Evolutionary conservation across 2,113 vertebrate genomes (phyloP).

Genomic region (Leptobrachium leishanense): DNA sequence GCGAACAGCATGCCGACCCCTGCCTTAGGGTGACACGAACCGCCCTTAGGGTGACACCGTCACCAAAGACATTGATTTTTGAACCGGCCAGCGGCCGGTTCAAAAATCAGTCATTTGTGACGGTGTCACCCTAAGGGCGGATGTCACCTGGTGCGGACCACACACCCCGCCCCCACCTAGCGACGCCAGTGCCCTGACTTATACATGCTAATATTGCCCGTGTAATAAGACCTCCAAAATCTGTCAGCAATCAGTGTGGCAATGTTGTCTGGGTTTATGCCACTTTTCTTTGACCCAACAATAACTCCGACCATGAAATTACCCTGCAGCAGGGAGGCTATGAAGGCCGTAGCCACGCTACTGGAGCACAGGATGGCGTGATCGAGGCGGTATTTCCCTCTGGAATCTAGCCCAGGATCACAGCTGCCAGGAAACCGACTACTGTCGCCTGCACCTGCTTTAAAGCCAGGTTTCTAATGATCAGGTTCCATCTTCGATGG

Average conservation of each 20-base stretch:
- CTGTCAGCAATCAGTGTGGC: conserved; percentile 96
- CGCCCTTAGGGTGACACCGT: too few relatives aligned
- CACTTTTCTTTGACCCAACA: conserved; percentile 95
- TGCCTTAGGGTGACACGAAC: too few relatives aligned
- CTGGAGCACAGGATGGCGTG: conserved; percentile 91
- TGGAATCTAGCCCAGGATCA: conserved; percentile 91
- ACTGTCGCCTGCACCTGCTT: conserved; percentile 98
- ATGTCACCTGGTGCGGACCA: too few relatives aligned
- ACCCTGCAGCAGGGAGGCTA: conserved; percentile 94
- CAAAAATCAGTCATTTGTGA: too few relatives aligned
- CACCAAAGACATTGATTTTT: too few relatives aligned
- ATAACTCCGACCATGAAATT: conserved; percentile 96
- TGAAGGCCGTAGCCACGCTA: conserved; percentile 94
- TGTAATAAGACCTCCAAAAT: conserved; percentile 95
- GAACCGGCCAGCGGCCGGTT: too few relatives aligned
- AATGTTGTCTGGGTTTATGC: conserved; percentile 96
- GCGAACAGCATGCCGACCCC: too few relatives aligned
- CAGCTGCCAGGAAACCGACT: conserved; percentile 91
- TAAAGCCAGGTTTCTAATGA: conserved; percentile 94
- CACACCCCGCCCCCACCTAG: too few relatives aligned
- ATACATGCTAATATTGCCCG: conserved; percentile 95
- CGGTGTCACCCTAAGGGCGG: too few relatives aligned
- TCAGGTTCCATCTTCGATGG: conserved; percentile 96
- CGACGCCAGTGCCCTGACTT: conserved; percentile 68
- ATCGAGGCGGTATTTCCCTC: conserved; percentile 88